phyloP scores from a whole-genome alignment of 1,140 invertebrate genomes.

The Gryllus bimaculatus region DNA sequence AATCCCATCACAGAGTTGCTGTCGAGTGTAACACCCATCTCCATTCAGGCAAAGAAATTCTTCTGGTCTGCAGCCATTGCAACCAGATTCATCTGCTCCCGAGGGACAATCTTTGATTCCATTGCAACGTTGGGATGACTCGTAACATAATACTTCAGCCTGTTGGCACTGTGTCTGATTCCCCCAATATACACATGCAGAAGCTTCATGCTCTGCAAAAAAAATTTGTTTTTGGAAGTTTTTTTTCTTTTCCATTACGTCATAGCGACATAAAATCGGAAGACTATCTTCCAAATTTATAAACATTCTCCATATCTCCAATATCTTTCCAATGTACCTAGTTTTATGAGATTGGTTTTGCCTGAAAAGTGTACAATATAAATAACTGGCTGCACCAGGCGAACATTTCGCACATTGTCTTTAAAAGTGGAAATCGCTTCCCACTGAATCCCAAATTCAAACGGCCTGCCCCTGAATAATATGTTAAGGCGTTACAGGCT shows the following conservation, averaged over 20 bases:
- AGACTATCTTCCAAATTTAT: neutral
- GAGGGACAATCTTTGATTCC: conserved; percentile 14
- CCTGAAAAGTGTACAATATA: too few species aligned
- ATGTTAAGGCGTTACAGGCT: too few species aligned
- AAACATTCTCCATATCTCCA: neutral
- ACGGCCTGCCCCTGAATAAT: too few species aligned
- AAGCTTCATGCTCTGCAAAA: neutral
- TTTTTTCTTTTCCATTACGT: neutral
- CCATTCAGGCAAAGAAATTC: conserved; percentile 8
- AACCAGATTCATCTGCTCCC: conserved; percentile 14
- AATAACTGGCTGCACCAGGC: too few species aligned
- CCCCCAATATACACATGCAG: neutral
- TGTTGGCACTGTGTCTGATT: neutral
- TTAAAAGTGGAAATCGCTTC: too few species aligned
- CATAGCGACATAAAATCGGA: neutral
- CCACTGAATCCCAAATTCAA: too few species aligned
- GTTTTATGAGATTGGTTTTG: too few species aligned
- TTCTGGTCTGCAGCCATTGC: neutral
- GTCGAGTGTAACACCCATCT: conserved; percentile 13
- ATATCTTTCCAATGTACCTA: neutral
- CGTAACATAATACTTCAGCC: conserved; percentile 7
- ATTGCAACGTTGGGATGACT: conserved; percentile 16
- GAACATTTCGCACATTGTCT: too few species aligned
- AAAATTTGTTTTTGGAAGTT: neutral
- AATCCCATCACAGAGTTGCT: conserved; percentile 16